These are phyloP conservation scores for Dicyrtomina minuta DNA, from an alignment of 2,888 invertebrate genomes.

Conservation along the genomic window DNA sequence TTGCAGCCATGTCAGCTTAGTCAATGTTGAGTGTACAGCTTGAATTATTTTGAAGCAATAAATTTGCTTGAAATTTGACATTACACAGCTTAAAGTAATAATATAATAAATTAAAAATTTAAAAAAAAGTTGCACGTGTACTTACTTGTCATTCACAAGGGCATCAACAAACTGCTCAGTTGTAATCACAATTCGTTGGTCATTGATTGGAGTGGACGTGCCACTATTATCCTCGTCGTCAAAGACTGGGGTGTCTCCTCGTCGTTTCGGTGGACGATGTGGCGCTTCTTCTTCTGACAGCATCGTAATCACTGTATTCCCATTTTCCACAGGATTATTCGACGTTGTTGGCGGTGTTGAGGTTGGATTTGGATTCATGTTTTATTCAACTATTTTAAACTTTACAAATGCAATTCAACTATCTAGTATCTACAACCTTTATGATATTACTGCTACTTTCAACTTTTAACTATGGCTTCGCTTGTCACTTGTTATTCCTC, in stretches of 20 bases:
- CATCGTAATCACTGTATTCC: too few species aligned
- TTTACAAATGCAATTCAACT: background rate
- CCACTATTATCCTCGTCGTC: background rate
- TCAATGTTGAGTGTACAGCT: too few species aligned
- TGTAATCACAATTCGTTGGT: background rate
- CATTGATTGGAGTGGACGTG: background rate
- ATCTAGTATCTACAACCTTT: background rate
- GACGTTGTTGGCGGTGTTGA: too few species aligned
- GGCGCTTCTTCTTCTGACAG: background rate
- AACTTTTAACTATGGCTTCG: background rate
- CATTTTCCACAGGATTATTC: too few species aligned
- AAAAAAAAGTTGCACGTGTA: too few species aligned
- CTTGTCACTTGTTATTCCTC: too few species aligned
- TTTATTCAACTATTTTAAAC: background rate
- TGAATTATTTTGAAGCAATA: too few species aligned
- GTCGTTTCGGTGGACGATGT: background rate
- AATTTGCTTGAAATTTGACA: too few species aligned
- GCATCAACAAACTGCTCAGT: slow-evolving; percentile 18
- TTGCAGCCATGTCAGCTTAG: too few species aligned
- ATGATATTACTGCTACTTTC: background rate
- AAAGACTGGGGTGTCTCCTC: background rate
- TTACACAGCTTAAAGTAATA: too few species aligned
- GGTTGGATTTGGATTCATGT: background rate
- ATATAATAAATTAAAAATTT: too few species aligned
- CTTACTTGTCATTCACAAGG: slow-evolving; percentile 11